These are phyloP conservation scores for Phortica variegata DNA, from an alignment of 1,140 invertebrate genomes.

Conservation along the genomic window DNA sequence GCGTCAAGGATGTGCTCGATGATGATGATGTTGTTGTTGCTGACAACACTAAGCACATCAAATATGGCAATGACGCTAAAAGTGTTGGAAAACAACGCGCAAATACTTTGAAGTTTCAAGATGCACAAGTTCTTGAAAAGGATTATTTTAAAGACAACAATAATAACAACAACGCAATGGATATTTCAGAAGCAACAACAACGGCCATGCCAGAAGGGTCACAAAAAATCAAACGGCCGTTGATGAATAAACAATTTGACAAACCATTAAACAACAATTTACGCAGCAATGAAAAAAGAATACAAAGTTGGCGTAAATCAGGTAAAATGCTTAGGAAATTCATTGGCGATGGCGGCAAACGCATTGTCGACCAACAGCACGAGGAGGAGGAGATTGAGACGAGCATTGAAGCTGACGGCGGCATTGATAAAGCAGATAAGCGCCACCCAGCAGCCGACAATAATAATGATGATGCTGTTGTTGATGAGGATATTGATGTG, in stretches of 20 bases:
- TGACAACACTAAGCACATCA: too few relatives aligned
- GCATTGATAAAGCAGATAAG: conserved; percentile 20
- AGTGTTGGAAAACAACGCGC: not conserved
- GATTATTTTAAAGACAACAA: conserved; percentile 17
- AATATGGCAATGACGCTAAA: not conserved
- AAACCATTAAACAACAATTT: conserved; percentile 55
- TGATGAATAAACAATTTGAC: conserved; percentile 41
- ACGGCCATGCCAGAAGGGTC: conserved; percentile 1
- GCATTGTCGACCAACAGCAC: conserved; percentile 13
- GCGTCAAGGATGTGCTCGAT: not conserved
- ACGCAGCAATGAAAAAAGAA: conserved; percentile 11
- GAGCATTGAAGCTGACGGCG: conserved; percentile 12
- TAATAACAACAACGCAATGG: conserved; percentile 13
- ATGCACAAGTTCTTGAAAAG: not conserved
- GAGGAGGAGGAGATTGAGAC: conserved; percentile 14
- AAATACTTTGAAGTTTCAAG: conserved; percentile 1
- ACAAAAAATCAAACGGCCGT: conserved; percentile 1
- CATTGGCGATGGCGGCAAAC: too few relatives aligned
- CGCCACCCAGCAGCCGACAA: conserved; percentile 16
- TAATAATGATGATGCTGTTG: too few relatives aligned
- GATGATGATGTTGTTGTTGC: not conserved
- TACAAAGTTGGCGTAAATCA: conserved; percentile 17
- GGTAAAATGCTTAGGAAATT: conserved; percentile 35
- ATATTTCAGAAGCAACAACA: not conserved
- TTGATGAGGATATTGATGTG: too few relatives aligned